Evolutionary conservation across 1,140 invertebrate species (phyloP).

Genomic region (Drosophila albomicans): DNA sequence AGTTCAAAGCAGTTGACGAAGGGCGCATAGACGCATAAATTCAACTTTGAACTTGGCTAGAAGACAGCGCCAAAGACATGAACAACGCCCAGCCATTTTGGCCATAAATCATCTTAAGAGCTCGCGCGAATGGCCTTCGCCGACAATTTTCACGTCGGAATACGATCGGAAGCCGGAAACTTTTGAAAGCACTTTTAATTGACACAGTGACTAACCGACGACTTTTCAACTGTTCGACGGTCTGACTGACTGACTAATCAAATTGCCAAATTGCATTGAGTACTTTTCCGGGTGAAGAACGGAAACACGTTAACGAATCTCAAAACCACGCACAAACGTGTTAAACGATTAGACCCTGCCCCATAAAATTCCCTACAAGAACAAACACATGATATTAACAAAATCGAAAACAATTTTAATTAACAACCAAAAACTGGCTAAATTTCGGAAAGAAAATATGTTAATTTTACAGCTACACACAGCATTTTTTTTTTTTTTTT

Average conservation of each 20-base stretch:
- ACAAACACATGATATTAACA: slow-evolving; percentile 18
- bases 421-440: slow-evolving; percentile 31
- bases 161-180: slow-evolving; percentile 67
- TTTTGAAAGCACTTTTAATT: neutral
- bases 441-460: slow-evolving; percentile 12
- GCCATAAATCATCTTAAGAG: slow-evolving; percentile 65
- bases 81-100: slow-evolving; percentile 35
- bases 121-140: slow-evolving; percentile 36
- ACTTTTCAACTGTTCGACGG: neutral
- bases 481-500: slow-evolving; percentile 16
- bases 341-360: slow-evolving; percentile 55
- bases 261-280: slow-evolving; percentile 41
- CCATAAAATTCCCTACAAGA: slow-evolving; percentile 14
- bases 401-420: slow-evolving; percentile 23
- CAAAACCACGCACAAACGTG: slow-evolving; percentile 17
- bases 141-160: slow-evolving; percentile 65
- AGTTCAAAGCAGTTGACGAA: slow-evolving; percentile 14
- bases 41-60: slow-evolving; percentile 49
- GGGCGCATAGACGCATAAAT: slow-evolving; percentile 28
- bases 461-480: slow-evolving; percentile 28
- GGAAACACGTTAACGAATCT: slow-evolving; percentile 34
- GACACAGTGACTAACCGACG: neutral
- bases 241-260: slow-evolving; percentile 44
- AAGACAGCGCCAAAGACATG: neutral
- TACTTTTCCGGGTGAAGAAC: slow-evolving; percentile 55